Evolutionary conservation across 2,888 invertebrate species (phyloP).

Genomic region (Synanthedon formicaeformis): DNA sequence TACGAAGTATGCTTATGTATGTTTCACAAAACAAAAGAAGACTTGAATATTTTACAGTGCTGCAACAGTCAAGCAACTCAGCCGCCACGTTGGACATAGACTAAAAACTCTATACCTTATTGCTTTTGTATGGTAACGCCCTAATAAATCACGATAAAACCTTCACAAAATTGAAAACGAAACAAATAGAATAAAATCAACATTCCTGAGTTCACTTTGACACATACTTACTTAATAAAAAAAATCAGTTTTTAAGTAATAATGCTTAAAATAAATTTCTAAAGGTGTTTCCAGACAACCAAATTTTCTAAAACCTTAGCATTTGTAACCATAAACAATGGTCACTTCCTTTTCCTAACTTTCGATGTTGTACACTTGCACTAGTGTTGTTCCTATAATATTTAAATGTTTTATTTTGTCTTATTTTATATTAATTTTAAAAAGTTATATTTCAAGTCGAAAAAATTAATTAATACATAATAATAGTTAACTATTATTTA

Average conservation of each 20-base stretch:
- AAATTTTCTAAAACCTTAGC: not conserved
- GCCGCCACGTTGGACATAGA: constrained; percentile 64
- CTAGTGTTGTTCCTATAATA: not conserved
- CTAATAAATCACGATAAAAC: not conserved
- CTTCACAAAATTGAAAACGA: no score
- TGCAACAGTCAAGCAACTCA: constrained; percentile 5
- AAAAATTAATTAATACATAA: not conserved
- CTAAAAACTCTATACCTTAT: constrained; percentile 14
- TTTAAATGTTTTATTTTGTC: not conserved
- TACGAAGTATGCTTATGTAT: constrained; percentile 32
- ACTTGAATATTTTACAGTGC: constrained; percentile 30
- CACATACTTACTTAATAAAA: no score
- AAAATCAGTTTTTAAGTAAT: no score
- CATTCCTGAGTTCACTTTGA: no score
- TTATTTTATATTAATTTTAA: no score
- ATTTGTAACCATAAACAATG: not conserved
- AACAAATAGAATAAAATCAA: no score
- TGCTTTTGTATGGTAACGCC: not conserved
- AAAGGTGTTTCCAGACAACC: not conserved
- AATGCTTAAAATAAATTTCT: no score
- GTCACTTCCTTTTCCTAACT: constrained; percentile 39
- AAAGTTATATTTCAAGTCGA: not conserved
- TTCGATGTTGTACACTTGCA: constrained; percentile 24
- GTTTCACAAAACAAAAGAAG: constrained; percentile 43
- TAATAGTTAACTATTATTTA: no score